Conservation (phyloP, 2,113 vertebrate species). For the Istiophorus platypterus region DNA sequence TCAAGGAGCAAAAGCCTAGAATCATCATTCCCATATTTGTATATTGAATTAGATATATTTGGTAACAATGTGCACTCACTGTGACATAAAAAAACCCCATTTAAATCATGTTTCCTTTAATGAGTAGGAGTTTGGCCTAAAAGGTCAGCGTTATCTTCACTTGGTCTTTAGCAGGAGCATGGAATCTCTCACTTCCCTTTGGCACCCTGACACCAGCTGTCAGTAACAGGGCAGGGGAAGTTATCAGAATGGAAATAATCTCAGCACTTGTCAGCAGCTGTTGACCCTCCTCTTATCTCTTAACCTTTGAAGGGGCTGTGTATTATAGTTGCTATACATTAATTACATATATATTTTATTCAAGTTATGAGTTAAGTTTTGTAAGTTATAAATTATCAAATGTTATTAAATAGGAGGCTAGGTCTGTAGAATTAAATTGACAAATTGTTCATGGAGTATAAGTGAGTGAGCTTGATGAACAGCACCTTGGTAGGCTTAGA, state of each 20-base stretch:
- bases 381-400: background rate
- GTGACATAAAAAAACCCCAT: slow-evolving; percentile 39
- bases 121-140: slow-evolving; percentile 28
- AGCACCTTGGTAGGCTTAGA: background rate
- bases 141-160: slow-evolving; percentile 56
- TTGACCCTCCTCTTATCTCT: slow-evolving; percentile 79
- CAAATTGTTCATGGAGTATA: background rate
- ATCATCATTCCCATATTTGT: background rate
- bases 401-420: background rate
- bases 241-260: slow-evolving; percentile 80
- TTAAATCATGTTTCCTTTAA: slow-evolving; percentile 41
- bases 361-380: background rate
- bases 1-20: background rate
- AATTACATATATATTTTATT: background rate
- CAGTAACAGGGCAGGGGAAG: slow-evolving; percentile 49
- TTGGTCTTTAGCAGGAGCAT: slow-evolving; percentile 60
- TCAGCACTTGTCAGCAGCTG: slow-evolving; percentile 77
- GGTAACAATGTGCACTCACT: slow-evolving; percentile 25
- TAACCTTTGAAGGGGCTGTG: slow-evolving; percentile 70
- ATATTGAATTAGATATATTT: background rate
- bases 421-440: background rate
- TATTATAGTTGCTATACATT: background rate
- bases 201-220: slow-evolving; percentile 70
- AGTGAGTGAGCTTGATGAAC: background rate
- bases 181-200: slow-evolving; percentile 77